Conservation (phyloP, 2,113 vertebrate species). For the Podarcis cretensis region DNA sequence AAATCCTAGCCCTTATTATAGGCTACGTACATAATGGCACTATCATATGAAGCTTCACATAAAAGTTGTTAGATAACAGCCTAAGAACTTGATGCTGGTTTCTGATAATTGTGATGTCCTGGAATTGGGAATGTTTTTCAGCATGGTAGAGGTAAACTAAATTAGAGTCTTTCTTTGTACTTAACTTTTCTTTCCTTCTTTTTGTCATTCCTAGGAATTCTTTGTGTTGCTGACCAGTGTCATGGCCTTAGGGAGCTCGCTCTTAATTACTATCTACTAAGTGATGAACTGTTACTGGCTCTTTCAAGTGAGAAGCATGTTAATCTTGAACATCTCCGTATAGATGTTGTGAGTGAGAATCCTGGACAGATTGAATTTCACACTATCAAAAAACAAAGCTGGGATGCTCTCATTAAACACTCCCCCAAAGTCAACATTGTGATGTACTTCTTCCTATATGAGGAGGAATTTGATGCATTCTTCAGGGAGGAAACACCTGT, state of each 20-base stretch:
- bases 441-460: constrained; percentile 82
- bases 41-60: neutral
- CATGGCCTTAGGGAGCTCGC: constrained; percentile 81
- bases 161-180: neutral
- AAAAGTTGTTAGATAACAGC: neutral
- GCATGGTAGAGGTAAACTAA: neutral
- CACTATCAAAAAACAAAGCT: constrained; percentile 79
- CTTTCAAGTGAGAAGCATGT: constrained; percentile 80
- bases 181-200: neutral
- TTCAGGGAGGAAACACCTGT: constrained; percentile 80
- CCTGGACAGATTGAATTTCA: constrained; percentile 76
- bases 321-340: constrained; percentile 79
- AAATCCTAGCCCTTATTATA: neutral
- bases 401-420: constrained; percentile 78
- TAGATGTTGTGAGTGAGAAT: constrained; percentile 80
- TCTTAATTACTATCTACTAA: constrained; percentile 81
- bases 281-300: constrained; percentile 78
- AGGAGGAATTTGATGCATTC: constrained; percentile 81
- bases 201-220: constrained; percentile 71
- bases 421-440: constrained; percentile 82
- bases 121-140: neutral
- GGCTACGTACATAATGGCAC: neutral
- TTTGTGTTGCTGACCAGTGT: constrained; percentile 84
- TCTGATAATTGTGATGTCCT: neutral
- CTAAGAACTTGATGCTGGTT: neutral